Evolutionary conservation across 2,888 invertebrate genomes (phyloP).

Genomic region (Lasioglossum morio): DNA sequence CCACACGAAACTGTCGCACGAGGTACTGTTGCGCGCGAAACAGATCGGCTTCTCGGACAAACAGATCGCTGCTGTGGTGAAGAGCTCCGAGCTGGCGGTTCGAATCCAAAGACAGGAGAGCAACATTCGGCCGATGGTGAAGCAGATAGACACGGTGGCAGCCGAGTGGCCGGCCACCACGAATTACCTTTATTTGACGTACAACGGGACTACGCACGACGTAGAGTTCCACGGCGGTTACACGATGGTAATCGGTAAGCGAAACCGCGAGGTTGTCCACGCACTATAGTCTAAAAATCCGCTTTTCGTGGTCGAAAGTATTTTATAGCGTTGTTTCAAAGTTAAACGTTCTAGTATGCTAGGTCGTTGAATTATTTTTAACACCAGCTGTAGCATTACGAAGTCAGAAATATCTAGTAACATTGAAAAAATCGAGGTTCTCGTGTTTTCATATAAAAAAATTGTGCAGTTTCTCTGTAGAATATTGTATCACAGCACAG

Average conservation of each 20-base stretch:
- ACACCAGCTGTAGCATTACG: too few relatives aligned
- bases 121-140: slow-evolving; percentile 94
- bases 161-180: slow-evolving; percentile 99
- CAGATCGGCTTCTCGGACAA: slow-evolving; percentile 98
- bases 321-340: too few relatives aligned
- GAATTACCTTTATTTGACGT: slow-evolving; percentile 99
- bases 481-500: too few relatives aligned
- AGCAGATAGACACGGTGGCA: slow-evolving; percentile 99
- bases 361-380: too few relatives aligned
- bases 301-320: too few relatives aligned
- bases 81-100: slow-evolving; percentile 94
- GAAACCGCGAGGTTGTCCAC: not conserved
- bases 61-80: slow-evolving; percentile 95
- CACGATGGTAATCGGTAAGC: slow-evolving; percentile 93
- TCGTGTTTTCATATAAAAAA: too few relatives aligned
- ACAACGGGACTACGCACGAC: slow-evolving; percentile 95
- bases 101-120: slow-evolving; percentile 91
- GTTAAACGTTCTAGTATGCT: too few relatives aligned
- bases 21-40: slow-evolving; percentile 92
- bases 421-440: too few relatives aligned
- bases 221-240: slow-evolving; percentile 92
- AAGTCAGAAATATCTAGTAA: too few relatives aligned
- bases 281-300: too few relatives aligned
- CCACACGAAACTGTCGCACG: slow-evolving; percentile 87
- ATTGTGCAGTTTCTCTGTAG: too few relatives aligned